Base-by-base conservation (phyloP, 2,113 vertebrate genomes). In the Haliaeetus leucogaster region DNA sequence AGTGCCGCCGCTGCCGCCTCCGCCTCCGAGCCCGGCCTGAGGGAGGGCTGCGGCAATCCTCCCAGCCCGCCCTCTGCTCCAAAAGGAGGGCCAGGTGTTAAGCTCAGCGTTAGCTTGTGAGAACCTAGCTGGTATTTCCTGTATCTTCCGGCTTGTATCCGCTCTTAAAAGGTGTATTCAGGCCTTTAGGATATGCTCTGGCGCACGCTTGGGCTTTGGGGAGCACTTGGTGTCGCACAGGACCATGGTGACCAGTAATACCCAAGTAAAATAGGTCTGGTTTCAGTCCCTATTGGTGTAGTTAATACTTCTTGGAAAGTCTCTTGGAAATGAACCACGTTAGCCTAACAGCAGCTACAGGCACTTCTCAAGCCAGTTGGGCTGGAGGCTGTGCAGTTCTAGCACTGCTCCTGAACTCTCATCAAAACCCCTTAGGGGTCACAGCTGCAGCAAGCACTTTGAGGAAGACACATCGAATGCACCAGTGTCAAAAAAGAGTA, bases 41-140 rank as follows among this genome's bases (percentile, higher is more conserved):
- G 36, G 34, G 14, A 4, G 19, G 21, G 20, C 18, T 3, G 34
- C 3, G 8, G 10, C 4, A 7, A 1, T 8, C 9, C 7, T 9
- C 5, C 50, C 25, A 16, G 15, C 26, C 4, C 3, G 1, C 2
- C 7, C 1, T 8, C 11, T 2, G 0, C 3, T 3, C 7, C 5
- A 0, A 16, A 0, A 1, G 3, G 1, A 9, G 10, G 6, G 0
- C 1, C 2, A 0, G 1, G 1, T 1, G 13, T 17, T 7, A 1
- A 0, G 5, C 3, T 8, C 1, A 0, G 3, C 2, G 0, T 9
- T 18, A 8, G 4, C 4, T 13, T 16, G 10, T 32, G 8, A 6
- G 4, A 52, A 15, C 6, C 2, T 4, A 7, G 29, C 12, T 34
- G 38, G 2, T 16, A 0, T 30, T 1, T 11, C 42, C 2, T 29